Evolutionary conservation across 2,888 invertebrate genomes (phyloP), one percentile per base, ranked within the genome.

Genomic region (Bembecia ichneumoniformis): DNA sequence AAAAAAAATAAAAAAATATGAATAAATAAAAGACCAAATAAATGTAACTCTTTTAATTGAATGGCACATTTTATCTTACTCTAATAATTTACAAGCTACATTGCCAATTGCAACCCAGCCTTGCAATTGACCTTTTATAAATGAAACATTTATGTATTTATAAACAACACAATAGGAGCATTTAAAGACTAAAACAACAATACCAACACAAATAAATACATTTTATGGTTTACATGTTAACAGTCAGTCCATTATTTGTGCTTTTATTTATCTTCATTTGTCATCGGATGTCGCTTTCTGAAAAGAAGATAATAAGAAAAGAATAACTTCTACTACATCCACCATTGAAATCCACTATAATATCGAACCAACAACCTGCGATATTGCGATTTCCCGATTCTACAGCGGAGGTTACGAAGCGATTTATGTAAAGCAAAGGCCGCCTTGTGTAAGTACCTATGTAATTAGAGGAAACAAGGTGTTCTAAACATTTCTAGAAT

Each of bases 61-160:
- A 68, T 80, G 79, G 79, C 82, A 82, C 80, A 71, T 66, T 60
- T 69, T 62, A 72, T 57, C 71, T 75, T 77, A 74, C 44, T 54
- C 70, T 75, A 28, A 76, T 57, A 48, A 59, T 71, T 63, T 60
- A 56, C 63, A 76, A 77, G 71, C 53, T 56, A 61, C 71, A 70
- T 60, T 56, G 77, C 64, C 82, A 82, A 80, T 77, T 74, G 80
- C 63, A 84, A 78, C 86, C 86, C 86, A 87, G 82, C 86, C 86
- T 79, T 83, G 74, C 82, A 77, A 81, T 74, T 76, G 83, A 76
- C 82, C 9, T 7, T 28, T 7, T 28, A 55, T 56, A 17, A 11
- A 44, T 7, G 15, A 14, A 44, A 20, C 28, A 46, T 46, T 46
- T 28, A 28, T 46, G 34, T 46, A 52, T 52, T 52, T 49, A 50